These are phyloP conservation scores for Alcedo quadribrachys DNA, from an alignment of 2,797 vertebrate genomes.

Conservation along the genomic window DNA sequence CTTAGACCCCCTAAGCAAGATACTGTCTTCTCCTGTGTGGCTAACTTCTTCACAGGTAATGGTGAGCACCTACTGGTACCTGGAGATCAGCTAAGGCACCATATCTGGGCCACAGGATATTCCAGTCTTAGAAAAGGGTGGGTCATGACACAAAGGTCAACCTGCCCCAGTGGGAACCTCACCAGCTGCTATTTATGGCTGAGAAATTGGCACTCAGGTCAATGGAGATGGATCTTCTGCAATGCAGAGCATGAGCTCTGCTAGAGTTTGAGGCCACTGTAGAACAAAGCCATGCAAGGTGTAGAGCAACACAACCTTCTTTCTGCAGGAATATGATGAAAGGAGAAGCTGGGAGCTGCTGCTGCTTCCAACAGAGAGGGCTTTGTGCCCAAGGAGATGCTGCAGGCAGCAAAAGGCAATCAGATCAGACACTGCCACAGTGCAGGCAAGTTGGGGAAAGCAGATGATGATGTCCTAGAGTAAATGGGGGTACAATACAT, in stretches of 20 bases:
- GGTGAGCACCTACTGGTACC: not conserved
- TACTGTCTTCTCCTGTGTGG: fast-evolving
- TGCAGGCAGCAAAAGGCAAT: not conserved
- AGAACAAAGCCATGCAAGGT: not conserved
- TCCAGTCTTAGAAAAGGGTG: not conserved
- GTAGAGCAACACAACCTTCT: not conserved
- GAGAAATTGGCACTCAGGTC: not conserved
- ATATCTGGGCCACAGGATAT: not conserved
- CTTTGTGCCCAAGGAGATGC: not conserved
- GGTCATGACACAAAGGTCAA: not conserved
- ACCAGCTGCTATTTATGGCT: fast-evolving
- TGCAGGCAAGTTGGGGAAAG: not conserved
- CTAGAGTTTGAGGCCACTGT: not conserved
- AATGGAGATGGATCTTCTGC: not conserved
- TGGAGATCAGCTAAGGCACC: not conserved
- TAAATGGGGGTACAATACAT: not conserved
- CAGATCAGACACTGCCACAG: not conserved
- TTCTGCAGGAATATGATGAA: not conserved
- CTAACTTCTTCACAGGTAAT: fast-evolving
- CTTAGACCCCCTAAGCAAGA: not conserved
- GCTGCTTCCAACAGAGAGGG: not conserved
- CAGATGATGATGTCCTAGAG: not conserved
- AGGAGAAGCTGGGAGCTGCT: not conserved
- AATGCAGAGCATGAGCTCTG: not conserved
- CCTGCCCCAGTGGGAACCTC: not conserved